A percentile compares a stretch with the other conserved stretches of the same genome.
phyloP scores from a whole-genome alignment of 2,888 invertebrate genomes.

The Saturnia japonica region DNA sequence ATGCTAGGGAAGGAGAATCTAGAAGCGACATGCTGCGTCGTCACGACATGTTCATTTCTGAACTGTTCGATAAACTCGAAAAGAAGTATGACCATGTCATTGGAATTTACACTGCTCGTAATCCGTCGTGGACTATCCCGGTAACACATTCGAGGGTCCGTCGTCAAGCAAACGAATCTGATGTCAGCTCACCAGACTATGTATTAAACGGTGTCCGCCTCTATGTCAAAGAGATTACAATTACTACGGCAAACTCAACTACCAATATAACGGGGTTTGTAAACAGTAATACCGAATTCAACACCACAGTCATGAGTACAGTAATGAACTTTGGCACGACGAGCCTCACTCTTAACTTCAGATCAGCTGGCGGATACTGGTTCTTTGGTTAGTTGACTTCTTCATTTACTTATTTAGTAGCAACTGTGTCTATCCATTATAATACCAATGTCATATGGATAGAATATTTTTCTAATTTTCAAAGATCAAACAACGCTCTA shows the following conservation, averaged over 20 bases:
- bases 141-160: constrained; percentile 52
- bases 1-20: constrained; percentile 80
- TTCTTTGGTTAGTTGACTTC: constrained; percentile 57
- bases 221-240: constrained; percentile 37
- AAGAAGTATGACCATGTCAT: constrained; percentile 71
- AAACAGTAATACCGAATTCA: constrained; percentile 26
- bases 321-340: constrained; percentile 47
- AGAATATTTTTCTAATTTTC: too few species aligned
- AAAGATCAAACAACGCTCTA: too few species aligned
- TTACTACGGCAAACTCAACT: constrained; percentile 20
- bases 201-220: constrained; percentile 50
- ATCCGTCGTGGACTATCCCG: constrained; percentile 74
- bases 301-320: constrained; percentile 39
- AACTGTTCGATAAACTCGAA: constrained; percentile 74
- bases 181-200: constrained; percentile 26
- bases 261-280: constrained; percentile 21
- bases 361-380: constrained; percentile 62
- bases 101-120: constrained; percentile 81
- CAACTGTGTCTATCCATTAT: too few species aligned
- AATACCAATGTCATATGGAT: too few species aligned
- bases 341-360: constrained; percentile 55
- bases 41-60: constrained; percentile 83
- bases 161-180: constrained; percentile 44
- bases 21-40: constrained; percentile 79
- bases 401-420: neutral